Evolutionary conservation across 2,113 vertebrate genomes (phyloP).

Genomic region (Lepisosteus osseus): DNA sequence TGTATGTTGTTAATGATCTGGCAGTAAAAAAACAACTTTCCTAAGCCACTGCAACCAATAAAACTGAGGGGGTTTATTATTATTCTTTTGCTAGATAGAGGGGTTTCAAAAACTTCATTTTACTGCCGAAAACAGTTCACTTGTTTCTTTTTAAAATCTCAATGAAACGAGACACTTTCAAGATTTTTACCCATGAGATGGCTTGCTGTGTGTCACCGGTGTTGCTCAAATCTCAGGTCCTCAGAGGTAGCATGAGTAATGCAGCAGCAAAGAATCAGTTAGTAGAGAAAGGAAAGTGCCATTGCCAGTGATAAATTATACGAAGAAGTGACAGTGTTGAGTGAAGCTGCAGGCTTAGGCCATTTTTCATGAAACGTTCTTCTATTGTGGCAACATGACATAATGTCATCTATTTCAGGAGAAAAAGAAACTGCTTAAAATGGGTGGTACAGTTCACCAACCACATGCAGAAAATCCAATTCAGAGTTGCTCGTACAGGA

Average conservation of each 20-base stretch:
- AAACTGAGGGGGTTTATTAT: background rate
- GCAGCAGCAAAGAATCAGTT: background rate
- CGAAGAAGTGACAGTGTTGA: constrained; percentile 14
- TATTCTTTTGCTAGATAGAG: background rate
- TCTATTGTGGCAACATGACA: constrained; percentile 18
- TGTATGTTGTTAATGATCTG: constrained; percentile 7
- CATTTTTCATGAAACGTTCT: constrained; percentile 28
- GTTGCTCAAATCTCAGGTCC: background rate
- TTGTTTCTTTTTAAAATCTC: background rate
- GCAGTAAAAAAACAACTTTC: background rate
- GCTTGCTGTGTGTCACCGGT: background rate
- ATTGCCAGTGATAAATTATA: constrained; percentile 12
- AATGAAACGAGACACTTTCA: background rate
- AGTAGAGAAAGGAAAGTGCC: constrained; percentile 3
- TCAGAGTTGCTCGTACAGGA: constrained; percentile 12
- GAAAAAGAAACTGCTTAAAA: constrained; percentile 23
- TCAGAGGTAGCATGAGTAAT: constrained; percentile 8
- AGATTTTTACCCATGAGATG: background rate
- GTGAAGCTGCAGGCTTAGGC: constrained; percentile 1
- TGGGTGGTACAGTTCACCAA: constrained; percentile 1
- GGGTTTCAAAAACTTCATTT: background rate
- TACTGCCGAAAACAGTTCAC: background rate
- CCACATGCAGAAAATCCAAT: background rate
- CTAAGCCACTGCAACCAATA: constrained; percentile 14
- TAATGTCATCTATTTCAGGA: constrained; percentile 17